Evolutionary conservation across 2,888 invertebrate genomes (phyloP), one percentile per base, ranked within the genome.

Genomic region (Andrena bicolor): DNA sequence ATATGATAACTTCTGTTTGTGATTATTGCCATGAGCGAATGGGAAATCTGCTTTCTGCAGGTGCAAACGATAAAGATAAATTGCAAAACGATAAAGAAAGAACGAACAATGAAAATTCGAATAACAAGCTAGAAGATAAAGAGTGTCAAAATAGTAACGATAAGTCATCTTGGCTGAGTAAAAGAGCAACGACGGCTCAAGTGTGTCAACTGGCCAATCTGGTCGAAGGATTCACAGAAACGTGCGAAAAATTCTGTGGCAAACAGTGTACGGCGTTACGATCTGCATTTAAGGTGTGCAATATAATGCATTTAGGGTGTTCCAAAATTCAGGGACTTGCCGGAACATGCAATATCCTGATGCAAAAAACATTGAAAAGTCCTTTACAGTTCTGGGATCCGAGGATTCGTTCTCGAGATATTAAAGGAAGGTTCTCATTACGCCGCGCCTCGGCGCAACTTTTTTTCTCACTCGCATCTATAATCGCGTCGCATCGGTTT

Each of bases 21-120:
- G 98, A 98, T 94, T 98, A 97, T 92, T 98, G 98, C 88, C 98
- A 99, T 94, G 99, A 99, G 92, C 95, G 98, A 85, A 97, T 98
- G 94, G 98, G 98, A 76, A 97, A 98, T 94, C 95, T 99, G 74
- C 96, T 99, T 77, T 96, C 97, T 64, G 97, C 97, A 5, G 77
- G 87, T 63, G 74, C 82, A 20, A 92, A 79, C 41, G 93, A 93
- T 2, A 93, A 91, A 69, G 93, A 93, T 8, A 92, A 92, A 83
- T 66, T 41, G 20, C 65, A 76, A 3, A 91, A 81, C 49, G 92
- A 93, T 16, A 83, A 80, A 48, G 83, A 88, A 28, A 89, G 86
- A 35, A 6, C 63, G 7, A 74, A 64, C 23, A 79, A 26, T 53
- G 89, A 88, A 26, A 69, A 58, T 49, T 69, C 86, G 1, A 80